Base-by-base conservation (phyloP, 1,140 invertebrate genomes). In the Panulirus ornatus region DNA sequence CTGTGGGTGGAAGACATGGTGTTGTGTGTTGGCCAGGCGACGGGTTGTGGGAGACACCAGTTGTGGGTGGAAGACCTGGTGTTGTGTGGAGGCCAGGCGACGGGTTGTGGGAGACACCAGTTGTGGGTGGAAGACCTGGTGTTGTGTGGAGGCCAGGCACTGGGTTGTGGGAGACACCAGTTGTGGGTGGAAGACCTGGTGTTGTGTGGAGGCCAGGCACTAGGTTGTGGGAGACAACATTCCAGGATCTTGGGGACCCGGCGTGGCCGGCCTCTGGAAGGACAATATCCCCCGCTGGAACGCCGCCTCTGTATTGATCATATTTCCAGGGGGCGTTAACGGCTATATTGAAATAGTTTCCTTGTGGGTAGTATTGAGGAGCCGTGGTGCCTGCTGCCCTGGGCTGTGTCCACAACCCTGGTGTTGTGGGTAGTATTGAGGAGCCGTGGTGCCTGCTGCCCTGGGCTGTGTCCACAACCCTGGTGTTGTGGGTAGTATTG, bases 281-380 rank as follows among this genome's bases (percentile, higher is more conserved):
- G 54, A 82, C 51, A 82, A 82, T 82, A 63, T 63, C 47, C 54
- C 54, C 5, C 14, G 38, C 51, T 38, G 47, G 79, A 40, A 75
- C 36, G 36, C 36, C 58, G 2, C 79, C 36, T 27, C 27, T 63
- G 19, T 82, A 82, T 82, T 58, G 79, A 82, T 82, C 78, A 54
- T 51, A 47, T 82, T 82, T 82, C 36, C 79, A 82, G 14, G 79
- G 5, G 34, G 47, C 76, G 79, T 58, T 40, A 82, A 82, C 44
- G 78, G 51, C 34, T 82, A 63, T 82, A 82, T 82, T 82, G 79
- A 82, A 82, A 82, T 82, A 82, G 78, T 82, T 82, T 82, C 78
- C 78, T 82, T 58, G 78, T 82, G 78, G 42, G 54, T 19, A 47
- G n/a, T 8, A 38, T 8, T 40, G 78, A 63, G 47, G 78, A 16